Percentiles rank a stretch among this genome's conserved stretches.
These are phyloP conservation scores for Theocolax elegans DNA, from an alignment of 1,140 invertebrate genomes.

Conservation along the genomic window DNA sequence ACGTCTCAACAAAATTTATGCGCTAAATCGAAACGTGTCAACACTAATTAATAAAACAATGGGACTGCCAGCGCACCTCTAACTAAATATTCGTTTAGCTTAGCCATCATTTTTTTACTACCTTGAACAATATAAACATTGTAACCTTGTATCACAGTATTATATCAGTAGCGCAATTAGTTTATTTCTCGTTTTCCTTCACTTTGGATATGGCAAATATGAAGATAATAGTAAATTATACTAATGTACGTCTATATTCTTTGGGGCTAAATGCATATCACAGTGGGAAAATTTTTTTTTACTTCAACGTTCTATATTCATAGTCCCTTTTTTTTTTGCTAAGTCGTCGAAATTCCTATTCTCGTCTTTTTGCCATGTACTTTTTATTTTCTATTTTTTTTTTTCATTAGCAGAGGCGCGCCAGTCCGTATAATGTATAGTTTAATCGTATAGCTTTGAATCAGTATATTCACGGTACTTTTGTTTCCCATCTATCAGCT, in stretches of 20 bases:
- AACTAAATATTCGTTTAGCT: conserved; percentile 38
- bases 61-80: conserved; percentile 54
- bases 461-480: conserved; percentile 51
- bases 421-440: conserved; percentile 40
- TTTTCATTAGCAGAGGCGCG: conserved; percentile 49
- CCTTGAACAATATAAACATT: conserved; percentile 64
- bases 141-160: conserved; percentile 67
- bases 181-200: conserved; percentile 63
- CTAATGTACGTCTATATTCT: conserved; percentile 67
- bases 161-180: conserved; percentile 58
- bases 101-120: conserved; percentile 53
- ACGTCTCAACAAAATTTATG: conserved; percentile 57
- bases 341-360: conserved; percentile 41
- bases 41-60: conserved; percentile 60
- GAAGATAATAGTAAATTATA: conserved; percentile 67
- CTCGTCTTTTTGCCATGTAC: conserved; percentile 28
- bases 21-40: conserved; percentile 53
- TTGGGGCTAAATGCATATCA: conserved; percentile 69
- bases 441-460: conserved; percentile 42
- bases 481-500: too few species aligned
- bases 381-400: conserved; percentile 49
- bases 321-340: conserved; percentile 43
- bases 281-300: conserved; percentile 61
- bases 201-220: conserved; percentile 68
- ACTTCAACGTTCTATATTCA: conserved; percentile 52